These are phyloP conservation scores for Protodeltote pygarga DNA, from an alignment of 2,888 invertebrate genomes.

Conservation along the genomic window DNA sequence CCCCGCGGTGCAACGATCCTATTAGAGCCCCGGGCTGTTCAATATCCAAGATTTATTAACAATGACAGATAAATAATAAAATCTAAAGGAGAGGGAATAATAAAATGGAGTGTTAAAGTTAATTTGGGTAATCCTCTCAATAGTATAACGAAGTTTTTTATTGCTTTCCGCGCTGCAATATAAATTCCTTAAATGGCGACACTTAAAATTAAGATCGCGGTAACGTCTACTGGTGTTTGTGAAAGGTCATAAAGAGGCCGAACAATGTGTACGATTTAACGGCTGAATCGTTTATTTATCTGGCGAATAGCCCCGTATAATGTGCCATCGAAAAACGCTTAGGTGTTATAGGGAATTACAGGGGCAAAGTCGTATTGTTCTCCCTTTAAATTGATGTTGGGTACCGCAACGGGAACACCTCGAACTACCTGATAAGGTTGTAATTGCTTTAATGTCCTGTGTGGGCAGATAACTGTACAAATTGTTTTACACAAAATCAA, in stretches of 20 bases:
- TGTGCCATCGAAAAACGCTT: conserved; percentile 65
- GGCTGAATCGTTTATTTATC: conserved; percentile 57
- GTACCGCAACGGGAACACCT: conserved; percentile 29
- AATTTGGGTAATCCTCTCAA: conserved; percentile 49
- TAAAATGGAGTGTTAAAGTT: conserved; percentile 43
- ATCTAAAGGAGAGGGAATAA: conserved; percentile 34
- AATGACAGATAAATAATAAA: conserved; percentile 21
- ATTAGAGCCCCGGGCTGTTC: conserved; percentile 3
- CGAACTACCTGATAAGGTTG: conserved; percentile 35
- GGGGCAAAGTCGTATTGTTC: conserved; percentile 56
- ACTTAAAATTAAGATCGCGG: conserved; percentile 39
- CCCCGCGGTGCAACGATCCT: conserved; percentile 8
- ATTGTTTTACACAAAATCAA: conserved; percentile 7
- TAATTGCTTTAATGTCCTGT: conserved; percentile 31
- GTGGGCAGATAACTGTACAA: conserved; percentile 11
- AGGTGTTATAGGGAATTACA: conserved; percentile 61
- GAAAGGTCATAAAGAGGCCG: conserved; percentile 53
- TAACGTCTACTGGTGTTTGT: conserved; percentile 31
- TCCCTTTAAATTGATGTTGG: conserved; percentile 58
- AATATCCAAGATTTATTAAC: conserved; percentile 2
- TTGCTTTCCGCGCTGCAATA: conserved; percentile 42
- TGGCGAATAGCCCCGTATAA: conserved; percentile 53
- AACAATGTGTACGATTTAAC: conserved; percentile 53
- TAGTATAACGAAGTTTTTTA: conserved; percentile 48
- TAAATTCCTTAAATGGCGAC: conserved; percentile 45